phyloP scores from a whole-genome alignment of 2,113 vertebrate species.

The Chionomys nivalis region DNA sequence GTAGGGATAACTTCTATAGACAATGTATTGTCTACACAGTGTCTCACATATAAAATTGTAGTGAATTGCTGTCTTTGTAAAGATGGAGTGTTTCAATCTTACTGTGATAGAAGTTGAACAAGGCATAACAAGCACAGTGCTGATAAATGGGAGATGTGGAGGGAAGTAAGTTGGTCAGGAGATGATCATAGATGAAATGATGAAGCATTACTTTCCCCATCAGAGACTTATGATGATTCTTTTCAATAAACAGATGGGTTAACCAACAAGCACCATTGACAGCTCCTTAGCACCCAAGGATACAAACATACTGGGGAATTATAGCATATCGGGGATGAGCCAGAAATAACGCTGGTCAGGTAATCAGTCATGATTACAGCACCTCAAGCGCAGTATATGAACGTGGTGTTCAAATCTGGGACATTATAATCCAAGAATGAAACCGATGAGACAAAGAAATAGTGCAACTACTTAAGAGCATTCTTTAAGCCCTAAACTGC shows the following conservation, averaged over 20 bases:
- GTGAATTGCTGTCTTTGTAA: slow-evolving; percentile 36
- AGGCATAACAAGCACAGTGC: background rate
- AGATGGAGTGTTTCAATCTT: background rate
- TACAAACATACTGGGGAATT: background rate
- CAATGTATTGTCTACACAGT: background rate
- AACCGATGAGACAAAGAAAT: background rate
- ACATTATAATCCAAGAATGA: background rate
- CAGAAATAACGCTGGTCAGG: background rate
- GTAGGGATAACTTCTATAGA: background rate
- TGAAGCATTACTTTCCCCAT: background rate
- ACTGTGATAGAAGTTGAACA: background rate
- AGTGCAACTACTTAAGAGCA: background rate
- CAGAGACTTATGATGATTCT: background rate
- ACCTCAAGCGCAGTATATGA: accelerated
- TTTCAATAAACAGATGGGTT: background rate
- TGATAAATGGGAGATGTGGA: background rate
- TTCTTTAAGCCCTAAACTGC: background rate
- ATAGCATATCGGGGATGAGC: background rate
- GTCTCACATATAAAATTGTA: background rate
- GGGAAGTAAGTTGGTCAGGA: background rate
- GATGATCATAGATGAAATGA: background rate
- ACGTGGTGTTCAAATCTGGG: background rate
- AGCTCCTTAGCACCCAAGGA: background rate
- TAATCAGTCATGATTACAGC: background rate
- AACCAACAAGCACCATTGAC: background rate